Conservation (phyloP, 2,113 vertebrate genomes). For the Scortum barcoo region DNA sequence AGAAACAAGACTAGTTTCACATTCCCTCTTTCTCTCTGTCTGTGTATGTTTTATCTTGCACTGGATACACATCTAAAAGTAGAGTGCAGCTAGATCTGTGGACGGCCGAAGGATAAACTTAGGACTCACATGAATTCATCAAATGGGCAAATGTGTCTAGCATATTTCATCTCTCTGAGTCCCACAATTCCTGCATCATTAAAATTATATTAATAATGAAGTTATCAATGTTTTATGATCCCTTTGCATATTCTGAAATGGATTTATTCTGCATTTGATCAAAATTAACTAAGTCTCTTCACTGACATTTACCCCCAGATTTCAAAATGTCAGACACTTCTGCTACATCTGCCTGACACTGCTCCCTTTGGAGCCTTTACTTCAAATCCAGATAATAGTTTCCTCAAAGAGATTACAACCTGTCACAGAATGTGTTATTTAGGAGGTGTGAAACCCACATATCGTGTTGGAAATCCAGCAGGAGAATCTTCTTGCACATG, state of each 20-base stretch:
- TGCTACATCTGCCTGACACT: background rate
- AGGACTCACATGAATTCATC: background rate
- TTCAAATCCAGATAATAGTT: background rate
- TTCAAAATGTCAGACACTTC: conserved; percentile 19
- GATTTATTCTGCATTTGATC: conserved; percentile 26
- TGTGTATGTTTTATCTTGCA: background rate
- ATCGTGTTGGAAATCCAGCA: background rate
- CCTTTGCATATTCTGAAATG: conserved; percentile 14
- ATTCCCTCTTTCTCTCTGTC: background rate
- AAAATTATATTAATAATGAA: conserved; percentile 23
- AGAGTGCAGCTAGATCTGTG: background rate
- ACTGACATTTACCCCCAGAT: conserved; percentile 28
- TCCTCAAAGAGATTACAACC: background rate
- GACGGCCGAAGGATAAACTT: background rate
- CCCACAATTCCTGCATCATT: conserved; percentile 18
- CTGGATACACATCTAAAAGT: background rate
- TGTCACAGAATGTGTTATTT: background rate
- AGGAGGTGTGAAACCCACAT: background rate
- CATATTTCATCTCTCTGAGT: background rate
- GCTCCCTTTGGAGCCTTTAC: background rate
- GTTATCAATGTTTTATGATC: conserved; percentile 24
- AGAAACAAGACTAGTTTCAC: background rate
- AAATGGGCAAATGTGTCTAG: background rate
- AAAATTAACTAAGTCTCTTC: conserved; percentile 7
- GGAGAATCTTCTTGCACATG: background rate